These are phyloP conservation scores for Laothoe populi DNA, from an alignment of 2,888 invertebrate species.

Conservation along the genomic window DNA sequence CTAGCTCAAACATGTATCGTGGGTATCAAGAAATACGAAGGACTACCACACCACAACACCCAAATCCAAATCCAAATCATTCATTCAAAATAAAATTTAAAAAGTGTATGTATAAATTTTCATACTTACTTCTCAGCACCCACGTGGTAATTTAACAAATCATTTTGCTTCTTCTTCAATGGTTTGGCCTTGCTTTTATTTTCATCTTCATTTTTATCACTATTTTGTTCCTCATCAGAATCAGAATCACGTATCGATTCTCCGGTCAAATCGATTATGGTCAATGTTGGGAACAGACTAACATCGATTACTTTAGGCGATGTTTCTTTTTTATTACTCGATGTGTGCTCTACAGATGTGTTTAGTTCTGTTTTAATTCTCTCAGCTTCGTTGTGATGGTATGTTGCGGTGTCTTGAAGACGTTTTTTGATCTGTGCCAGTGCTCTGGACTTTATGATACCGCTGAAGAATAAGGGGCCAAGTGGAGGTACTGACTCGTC, in stretches of 20 bases:
- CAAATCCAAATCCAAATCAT: no score
- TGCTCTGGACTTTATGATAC: conserved; percentile 68
- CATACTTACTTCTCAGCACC: conserved; percentile 66
- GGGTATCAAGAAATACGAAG: no score
- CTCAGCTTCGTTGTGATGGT: conserved; percentile 59
- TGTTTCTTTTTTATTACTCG: conserved; percentile 32
- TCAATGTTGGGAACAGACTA: conserved; percentile 53
- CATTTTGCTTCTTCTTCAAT: conserved; percentile 39
- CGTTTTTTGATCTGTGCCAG: conserved; percentile 63
- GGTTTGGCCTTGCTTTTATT: conserved; percentile 34
- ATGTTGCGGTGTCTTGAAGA: conserved; percentile 59
- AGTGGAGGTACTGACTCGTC: conserved; percentile 49
- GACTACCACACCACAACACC: no score
- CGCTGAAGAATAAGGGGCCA: conserved; percentile 76
- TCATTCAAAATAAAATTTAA: no score
- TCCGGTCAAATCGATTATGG: conserved; percentile 60
- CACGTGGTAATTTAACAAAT: conserved; percentile 61
- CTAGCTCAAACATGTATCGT: no score
- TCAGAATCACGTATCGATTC: conserved; percentile 48
- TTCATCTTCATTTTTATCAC: conserved; percentile 33
- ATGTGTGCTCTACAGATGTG: conserved; percentile 33
- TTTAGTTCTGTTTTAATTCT: conserved; percentile 40
- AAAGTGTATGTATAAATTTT: neutral
- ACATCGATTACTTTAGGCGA: conserved; percentile 38
- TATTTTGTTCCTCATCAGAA: conserved; percentile 38